Evolutionary conservation across 2,888 invertebrate species (phyloP).

Genomic region (Maniola hyperantus): DNA sequence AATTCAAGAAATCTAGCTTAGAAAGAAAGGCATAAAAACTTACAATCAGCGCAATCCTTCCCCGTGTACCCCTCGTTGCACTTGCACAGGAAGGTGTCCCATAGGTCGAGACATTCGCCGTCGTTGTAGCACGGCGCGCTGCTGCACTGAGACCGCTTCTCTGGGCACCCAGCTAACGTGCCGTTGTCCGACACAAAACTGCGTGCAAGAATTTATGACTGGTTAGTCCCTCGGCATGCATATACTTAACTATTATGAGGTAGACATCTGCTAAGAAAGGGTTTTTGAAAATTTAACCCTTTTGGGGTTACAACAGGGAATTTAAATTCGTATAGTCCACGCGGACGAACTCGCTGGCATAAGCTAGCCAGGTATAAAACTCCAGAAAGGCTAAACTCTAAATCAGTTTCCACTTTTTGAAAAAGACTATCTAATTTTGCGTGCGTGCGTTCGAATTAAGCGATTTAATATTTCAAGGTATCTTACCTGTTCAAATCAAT

Average conservation of each 20-base stretch:
- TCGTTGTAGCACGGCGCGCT: constrained; percentile 94
- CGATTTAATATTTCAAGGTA: neutral
- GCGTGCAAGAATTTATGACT: constrained; percentile 10
- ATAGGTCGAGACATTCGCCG: constrained; percentile 93
- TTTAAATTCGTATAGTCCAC: too few relatives aligned
- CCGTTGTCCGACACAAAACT: constrained; percentile 95
- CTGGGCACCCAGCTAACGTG: constrained; percentile 93
- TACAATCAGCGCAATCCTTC: constrained; percentile 93
- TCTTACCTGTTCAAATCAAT: constrained; percentile 90
- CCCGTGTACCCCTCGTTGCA: constrained; percentile 94
- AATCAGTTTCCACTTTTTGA: too few relatives aligned
- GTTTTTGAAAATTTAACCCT: too few relatives aligned
- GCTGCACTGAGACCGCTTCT: constrained; percentile 91
- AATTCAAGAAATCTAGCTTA: neutral
- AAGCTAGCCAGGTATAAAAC: too few relatives aligned
- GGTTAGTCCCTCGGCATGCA: neutral
- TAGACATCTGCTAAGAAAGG: too few relatives aligned
- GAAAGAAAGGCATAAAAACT: constrained; percentile 46
- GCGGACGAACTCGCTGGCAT: too few relatives aligned
- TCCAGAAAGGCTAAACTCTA: too few relatives aligned
- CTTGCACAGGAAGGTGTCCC: constrained; percentile 93
- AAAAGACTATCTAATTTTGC: too few relatives aligned
- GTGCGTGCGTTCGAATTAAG: too few relatives aligned
- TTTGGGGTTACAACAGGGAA: too few relatives aligned
- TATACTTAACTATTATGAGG: too few relatives aligned